phyloP scores from a whole-genome alignment of 2,888 invertebrate species.

The Steinernema carpocapsae region DNA sequence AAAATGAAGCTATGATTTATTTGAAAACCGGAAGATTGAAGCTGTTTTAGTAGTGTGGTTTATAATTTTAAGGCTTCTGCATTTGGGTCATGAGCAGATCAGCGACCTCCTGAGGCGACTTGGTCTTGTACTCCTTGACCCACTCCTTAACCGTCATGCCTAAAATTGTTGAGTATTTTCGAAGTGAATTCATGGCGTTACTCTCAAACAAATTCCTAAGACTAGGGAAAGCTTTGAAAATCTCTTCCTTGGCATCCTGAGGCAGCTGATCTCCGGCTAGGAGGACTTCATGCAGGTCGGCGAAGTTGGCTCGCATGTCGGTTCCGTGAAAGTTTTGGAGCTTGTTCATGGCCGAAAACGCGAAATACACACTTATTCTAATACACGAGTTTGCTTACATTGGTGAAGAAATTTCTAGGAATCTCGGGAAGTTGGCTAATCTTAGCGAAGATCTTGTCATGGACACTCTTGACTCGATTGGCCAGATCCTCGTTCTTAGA shows the following conservation, averaged over 20 bases:
- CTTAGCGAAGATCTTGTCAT: not conserved
- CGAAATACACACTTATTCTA: not conserved
- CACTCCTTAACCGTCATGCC: not conserved
- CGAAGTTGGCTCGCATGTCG: not conserved
- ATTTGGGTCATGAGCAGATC: not conserved
- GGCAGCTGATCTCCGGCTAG: not conserved
- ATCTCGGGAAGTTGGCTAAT: not conserved
- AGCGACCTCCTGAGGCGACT: slow-evolving; percentile 23
- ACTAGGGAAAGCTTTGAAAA: not conserved
- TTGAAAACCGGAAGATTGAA: not conserved
- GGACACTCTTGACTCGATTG: slow-evolving; percentile 13
- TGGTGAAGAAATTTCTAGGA: slow-evolving; percentile 3
- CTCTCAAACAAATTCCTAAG: not conserved
- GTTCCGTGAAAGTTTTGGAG: not conserved
- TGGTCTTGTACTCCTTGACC: slow-evolving; percentile 13
- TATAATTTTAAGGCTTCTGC: not conserved
- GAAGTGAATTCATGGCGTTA: no score
- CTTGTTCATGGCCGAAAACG: slow-evolving; percentile 11
- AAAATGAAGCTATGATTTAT: not conserved
- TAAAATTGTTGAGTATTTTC: not conserved
- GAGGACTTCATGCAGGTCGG: not conserved
- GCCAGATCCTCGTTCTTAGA: slow-evolving; percentile 10
- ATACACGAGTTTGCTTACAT: no score
- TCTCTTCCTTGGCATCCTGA: not conserved
- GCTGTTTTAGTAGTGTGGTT: not conserved